Evolutionary conservation across 2,888 invertebrate species (phyloP).

Genomic region (Catotricha subobsoleta): DNA sequence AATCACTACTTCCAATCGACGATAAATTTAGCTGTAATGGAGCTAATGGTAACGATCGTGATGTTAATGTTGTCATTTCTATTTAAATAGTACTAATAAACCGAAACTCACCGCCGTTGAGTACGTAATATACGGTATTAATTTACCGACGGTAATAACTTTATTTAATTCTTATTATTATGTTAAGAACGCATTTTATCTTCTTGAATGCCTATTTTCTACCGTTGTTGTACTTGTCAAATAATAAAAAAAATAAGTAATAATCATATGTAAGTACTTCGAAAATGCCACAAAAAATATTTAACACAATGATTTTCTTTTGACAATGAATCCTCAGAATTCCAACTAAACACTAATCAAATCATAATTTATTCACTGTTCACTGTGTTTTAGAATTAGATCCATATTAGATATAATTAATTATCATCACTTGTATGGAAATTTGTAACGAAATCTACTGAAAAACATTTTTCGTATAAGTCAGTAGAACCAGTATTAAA

Average conservation of each 20-base stretch:
- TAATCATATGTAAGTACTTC: no score
- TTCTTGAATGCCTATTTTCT: background rate
- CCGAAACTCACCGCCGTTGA: background rate
- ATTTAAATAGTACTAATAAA: background rate
- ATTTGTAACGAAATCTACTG: no score
- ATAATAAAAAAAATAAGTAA: no score
- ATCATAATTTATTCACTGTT: background rate
- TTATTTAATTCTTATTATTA: background rate
- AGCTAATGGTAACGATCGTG: constrained; percentile 12
- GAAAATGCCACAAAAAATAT: no score
- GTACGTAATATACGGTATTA: background rate
- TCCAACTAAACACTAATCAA: no score
- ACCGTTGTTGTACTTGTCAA: background rate
- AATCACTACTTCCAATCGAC: background rate
- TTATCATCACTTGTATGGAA: no score
- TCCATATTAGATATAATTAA: no score
- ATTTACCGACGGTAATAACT: constrained; percentile 1
- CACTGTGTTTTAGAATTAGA: no score
- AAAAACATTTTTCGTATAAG: no score
- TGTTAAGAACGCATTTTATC: background rate
- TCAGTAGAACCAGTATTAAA: no score
- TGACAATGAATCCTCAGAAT: no score
- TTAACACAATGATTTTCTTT: no score
- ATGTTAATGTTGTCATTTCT: constrained; percentile 12
- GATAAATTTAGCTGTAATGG: constrained; percentile 8